phyloP scores from a whole-genome alignment of 2,888 invertebrate genomes.

The Protonemura montana region DNA sequence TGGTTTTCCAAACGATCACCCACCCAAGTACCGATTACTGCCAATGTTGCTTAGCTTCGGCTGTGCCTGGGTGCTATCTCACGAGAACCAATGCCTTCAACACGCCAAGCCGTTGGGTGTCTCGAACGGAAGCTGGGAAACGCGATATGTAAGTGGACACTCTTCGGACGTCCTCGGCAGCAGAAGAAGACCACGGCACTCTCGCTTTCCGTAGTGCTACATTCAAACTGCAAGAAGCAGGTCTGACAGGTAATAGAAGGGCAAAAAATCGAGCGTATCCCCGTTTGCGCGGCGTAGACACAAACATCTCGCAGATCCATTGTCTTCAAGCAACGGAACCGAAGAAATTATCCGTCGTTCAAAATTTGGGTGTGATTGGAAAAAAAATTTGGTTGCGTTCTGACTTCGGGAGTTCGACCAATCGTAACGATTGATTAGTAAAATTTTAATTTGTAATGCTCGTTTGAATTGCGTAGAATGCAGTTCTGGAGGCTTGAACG shows the following conservation, averaged over 20 bases:
- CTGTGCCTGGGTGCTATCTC: too few species aligned
- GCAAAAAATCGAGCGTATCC: background rate
- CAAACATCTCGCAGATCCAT: background rate
- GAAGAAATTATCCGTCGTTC: background rate
- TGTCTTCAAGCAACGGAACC: background rate
- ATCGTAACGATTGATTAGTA: background rate
- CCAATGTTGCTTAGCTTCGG: too few species aligned
- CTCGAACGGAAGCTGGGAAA: background rate
- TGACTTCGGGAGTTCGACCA: background rate
- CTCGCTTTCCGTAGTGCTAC: background rate
- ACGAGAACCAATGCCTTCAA: too few species aligned
- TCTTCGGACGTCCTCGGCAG: background rate
- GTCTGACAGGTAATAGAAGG: background rate
- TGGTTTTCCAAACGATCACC: too few species aligned
- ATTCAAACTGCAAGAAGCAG: background rate
- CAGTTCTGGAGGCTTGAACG: background rate
- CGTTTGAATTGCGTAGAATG: background rate
- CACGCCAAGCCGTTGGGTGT: too few species aligned
- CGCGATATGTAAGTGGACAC: background rate
- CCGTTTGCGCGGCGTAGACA: background rate
- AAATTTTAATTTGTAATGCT: background rate
- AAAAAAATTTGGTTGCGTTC: background rate
- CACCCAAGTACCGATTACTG: too few species aligned
- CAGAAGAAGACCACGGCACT: background rate
- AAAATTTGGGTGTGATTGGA: background rate